A percentile compares a stretch with the other conserved stretches of the same genome.
Evolutionary conservation across 2,888 invertebrate species (phyloP).

Genomic region (Latrodectus hesperus): DNA sequence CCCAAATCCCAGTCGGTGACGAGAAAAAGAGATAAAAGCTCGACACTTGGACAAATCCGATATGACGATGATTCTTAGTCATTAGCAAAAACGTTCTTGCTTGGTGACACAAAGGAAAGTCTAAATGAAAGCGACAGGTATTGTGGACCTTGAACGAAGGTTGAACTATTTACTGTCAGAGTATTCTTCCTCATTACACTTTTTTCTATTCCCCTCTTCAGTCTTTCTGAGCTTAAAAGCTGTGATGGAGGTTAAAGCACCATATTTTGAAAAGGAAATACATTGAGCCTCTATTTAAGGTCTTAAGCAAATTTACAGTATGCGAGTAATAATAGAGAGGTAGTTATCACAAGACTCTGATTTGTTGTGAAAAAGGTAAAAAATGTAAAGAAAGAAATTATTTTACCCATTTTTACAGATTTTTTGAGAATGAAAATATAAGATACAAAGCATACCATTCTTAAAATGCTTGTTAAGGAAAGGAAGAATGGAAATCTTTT

Average conservation of each 20-base stretch:
- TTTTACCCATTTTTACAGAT: neutral
- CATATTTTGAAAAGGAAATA: neutral
- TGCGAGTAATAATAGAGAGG: constrained; percentile 31
- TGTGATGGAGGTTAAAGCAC: neutral
- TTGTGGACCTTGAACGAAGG: constrained; percentile 11
- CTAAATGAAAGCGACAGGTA: constrained; percentile 65
- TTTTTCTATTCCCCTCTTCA: neutral
- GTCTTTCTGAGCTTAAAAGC: neutral
- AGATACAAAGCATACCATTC: neutral
- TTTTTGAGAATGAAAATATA: neutral
- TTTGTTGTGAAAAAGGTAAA: neutral
- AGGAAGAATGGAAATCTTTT: neutral
- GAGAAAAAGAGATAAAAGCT: constrained; percentile 26
- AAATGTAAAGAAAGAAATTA: neutral
- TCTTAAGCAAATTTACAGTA: constrained; percentile 38
- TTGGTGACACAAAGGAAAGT: constrained; percentile 36
- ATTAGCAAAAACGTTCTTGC: constrained; percentile 52
- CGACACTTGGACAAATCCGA: constrained; percentile 11
- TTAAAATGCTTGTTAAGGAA: neutral
- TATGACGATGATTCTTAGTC: constrained; percentile 53
- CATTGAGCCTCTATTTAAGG: constrained; percentile 12
- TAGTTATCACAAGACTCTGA: constrained; percentile 26
- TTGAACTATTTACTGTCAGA: constrained; percentile 28
- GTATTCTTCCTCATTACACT: constrained; percentile 1
- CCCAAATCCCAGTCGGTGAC: constrained; percentile 11